These are phyloP conservation scores for Toxotes jaculatrix DNA, from an alignment of 2,113 vertebrate species.

Conservation along the genomic window DNA sequence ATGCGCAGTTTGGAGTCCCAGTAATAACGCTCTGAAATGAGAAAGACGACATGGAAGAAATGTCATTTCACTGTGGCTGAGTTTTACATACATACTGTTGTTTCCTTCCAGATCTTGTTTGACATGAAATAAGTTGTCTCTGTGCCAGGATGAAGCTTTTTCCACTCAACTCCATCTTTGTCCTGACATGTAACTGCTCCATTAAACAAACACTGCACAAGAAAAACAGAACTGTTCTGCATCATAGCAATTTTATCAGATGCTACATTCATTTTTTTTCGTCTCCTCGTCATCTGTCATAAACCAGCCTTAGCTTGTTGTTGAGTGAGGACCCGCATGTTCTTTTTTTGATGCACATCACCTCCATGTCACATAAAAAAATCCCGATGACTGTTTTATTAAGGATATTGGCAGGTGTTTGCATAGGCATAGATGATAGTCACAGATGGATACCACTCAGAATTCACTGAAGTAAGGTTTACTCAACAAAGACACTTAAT, in stretches of 20 bases:
- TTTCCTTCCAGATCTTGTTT: not conserved
- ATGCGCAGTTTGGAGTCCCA: constrained; percentile 90
- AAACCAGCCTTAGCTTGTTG: not conserved
- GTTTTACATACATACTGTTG: not conserved
- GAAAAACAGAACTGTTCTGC: not conserved
- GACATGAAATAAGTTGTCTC: not conserved
- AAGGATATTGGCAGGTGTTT: not conserved
- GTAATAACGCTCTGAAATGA: constrained; percentile 85
- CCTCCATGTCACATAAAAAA: not conserved
- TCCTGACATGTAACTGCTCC: not conserved
- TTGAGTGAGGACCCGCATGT: not conserved
- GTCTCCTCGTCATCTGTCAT: not conserved
- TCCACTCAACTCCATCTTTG: not conserved
- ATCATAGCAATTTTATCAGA: constrained; percentile 12
- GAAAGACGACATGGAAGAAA: not conserved
- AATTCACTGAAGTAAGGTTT: not conserved
- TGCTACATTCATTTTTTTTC: not conserved
- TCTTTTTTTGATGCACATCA: not conserved
- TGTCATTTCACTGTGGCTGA: not conserved
- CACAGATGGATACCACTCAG: not conserved
- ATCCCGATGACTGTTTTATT: not conserved
- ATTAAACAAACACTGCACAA: not conserved
- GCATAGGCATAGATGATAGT: not conserved
- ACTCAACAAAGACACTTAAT: not conserved
- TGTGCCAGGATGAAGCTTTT: not conserved